Base-by-base conservation (phyloP, 2,888 invertebrate genomes). In the Timema podura region DNA sequence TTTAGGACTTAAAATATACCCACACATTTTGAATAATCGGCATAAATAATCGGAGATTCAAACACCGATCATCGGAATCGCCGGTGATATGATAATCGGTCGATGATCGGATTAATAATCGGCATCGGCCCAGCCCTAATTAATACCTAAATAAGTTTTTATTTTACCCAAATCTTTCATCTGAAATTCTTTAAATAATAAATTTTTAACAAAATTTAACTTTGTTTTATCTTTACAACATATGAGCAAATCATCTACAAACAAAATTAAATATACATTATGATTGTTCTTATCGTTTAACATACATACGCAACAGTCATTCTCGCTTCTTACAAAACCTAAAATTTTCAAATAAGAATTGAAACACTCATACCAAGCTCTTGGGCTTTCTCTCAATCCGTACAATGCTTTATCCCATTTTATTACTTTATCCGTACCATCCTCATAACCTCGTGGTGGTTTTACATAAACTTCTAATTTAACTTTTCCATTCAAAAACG, bases 131-230 rank as follows among this genome's bases (percentile, higher is more conserved):
- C n/a, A n/a, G n/a, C n/a, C n/a, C n/a, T n/a, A n/a, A n/a, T n/a
- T n/a, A 30, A 30, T 30, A 30, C 30, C 30, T 68, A 11, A 30
- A 75, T 72, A 59, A 7, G 7, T 11, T 9, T 30, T 47, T 9
- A 70, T 54, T 51, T 70, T 67, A 11, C 13, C 13, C 48, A 47
- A 6, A 57, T 49, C 51, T 51, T 51, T 51, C 51, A 51, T 51
- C 51, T 51, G 51, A 51, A 51, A 51, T 13, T 3, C n/a, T 47
- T 61, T 13, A 64, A 57, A 71, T n/a, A 46, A 13, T 61, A 68
- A n/a, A n/a, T 15, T 11, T 70, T 44, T 30, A 13, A 51, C 47
- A 5, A 44, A 47, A 30, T 47, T 64, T 2, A 51, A 51, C 51
- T 51, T 51, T 2, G 3, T 51, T 51, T 51, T 51, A 51, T 51